Evolutionary conservation across 2,113 vertebrate species (phyloP), one percentile per base, ranked within the genome.

Genomic region (Mirza zaza): DNA sequence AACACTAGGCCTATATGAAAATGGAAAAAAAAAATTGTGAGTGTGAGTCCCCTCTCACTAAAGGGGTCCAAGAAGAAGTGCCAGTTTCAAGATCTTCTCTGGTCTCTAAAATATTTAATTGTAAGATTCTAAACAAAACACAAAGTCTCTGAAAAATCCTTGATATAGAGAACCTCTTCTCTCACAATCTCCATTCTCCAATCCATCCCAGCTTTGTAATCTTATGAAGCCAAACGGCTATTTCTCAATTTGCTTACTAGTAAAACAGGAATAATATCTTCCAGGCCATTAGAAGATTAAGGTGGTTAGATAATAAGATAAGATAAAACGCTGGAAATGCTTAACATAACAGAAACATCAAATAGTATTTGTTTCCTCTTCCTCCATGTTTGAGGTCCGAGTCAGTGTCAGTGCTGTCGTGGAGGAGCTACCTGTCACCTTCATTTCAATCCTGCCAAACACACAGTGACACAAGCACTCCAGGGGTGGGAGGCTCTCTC

Each of bases 401-500:
- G 79, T 27, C 36, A 18, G 29, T 32, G 6, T 59, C 23, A 39
- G 57, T 6, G 1, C 34, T 8, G 3, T 34, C 6, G 6, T 6
- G 34, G 29, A 83, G 45, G n/a, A 20, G 6, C 8, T 32, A n/a
- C 3, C 10, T 36, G 50, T 36, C 27, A 29, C 1, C 4, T 32
- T 32, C 20, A 15, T n/a, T 57, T 15, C 63, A n/a, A 27, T 67
- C 8, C 2, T 4, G 20, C 23, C 34, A 12, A 59, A 89, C 32
- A 17, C n/a, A 20, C 6, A 2, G 75, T 21, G 36, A 34, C 59
- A 25, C 32, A 10, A 61, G 9, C 2, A 2, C 23, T 15, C 27
- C 20, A 8, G 3, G 27, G 76, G 23, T 0, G 3, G 0, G 0
- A 34, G 18, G 48, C 2, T 5, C 25, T 55, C 50, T 68, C 36